A percentile compares a stretch with the other conserved stretches of the same genome.
These are phyloP conservation scores for Regulus satrapa DNA, from an alignment of 2,113 vertebrate genomes.

Conservation along the genomic window DNA sequence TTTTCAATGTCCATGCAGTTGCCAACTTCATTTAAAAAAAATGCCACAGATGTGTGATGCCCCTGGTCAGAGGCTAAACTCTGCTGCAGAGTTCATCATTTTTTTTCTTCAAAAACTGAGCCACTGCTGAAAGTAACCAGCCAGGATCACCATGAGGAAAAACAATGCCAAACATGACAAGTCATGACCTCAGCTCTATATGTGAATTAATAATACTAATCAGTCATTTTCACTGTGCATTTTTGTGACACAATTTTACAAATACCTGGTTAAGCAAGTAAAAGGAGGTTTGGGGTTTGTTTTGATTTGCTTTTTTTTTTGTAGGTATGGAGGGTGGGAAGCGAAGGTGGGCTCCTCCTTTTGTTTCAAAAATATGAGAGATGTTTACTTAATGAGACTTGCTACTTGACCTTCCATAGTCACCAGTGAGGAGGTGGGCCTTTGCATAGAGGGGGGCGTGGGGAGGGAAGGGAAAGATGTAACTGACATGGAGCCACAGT, in stretches of 20 bases:
- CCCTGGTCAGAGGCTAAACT: slow-evolving; percentile 68
- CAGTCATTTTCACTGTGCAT: slow-evolving; percentile 75
- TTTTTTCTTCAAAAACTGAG: slow-evolving; percentile 60
- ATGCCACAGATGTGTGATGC: slow-evolving; percentile 79
- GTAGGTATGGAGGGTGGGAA: slow-evolving; percentile 12
- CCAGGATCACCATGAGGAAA: slow-evolving; percentile 62
- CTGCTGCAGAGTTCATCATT: slow-evolving; percentile 67
- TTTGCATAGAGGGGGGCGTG: slow-evolving; percentile 41
- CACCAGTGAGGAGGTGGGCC: slow-evolving; percentile 64
- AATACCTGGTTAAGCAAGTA: slow-evolving; percentile 43
- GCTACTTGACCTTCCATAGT: slow-evolving; percentile 48
- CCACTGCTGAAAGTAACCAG: slow-evolving; percentile 66
- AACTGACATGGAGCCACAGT: slow-evolving; percentile 40
- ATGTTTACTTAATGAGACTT: slow-evolving; percentile 62
- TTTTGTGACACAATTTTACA: slow-evolving; percentile 59
- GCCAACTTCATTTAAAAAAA: slow-evolving; percentile 69
- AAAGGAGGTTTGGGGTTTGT: slow-evolving; percentile 20
- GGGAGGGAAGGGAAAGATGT: slow-evolving; percentile 48
- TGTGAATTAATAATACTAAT: slow-evolving; percentile 56
- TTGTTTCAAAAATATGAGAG: slow-evolving; percentile 43
- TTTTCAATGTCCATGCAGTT: slow-evolving; percentile 76
- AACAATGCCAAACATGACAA: slow-evolving; percentile 66
- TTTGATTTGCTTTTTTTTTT: neutral
- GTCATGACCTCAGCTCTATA: slow-evolving; percentile 65
- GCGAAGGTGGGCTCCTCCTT: neutral